These are phyloP conservation scores for Cyphomyrus discorhynchus DNA, from an alignment of 2,113 vertebrate genomes.

Conservation along the genomic window DNA sequence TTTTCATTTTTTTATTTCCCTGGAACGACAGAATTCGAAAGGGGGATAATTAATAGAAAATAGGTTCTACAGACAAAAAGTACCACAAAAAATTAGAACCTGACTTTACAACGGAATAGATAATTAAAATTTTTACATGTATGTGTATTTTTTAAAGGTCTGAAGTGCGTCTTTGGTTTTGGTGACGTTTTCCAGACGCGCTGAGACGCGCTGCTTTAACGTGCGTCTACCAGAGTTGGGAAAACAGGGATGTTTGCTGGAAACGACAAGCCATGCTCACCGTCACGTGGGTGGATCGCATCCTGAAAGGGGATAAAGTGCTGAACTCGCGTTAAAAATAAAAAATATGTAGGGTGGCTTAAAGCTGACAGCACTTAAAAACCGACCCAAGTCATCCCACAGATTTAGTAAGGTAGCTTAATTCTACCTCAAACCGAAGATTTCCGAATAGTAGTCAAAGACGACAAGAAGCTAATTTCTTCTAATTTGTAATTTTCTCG, in stretches of 20 bases:
- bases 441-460: neutral
- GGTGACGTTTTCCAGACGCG: slow-evolving; percentile 4
- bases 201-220: too few species aligned
- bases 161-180: neutral
- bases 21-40: neutral
- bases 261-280: neutral
- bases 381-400: neutral
- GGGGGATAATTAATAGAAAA: neutral
- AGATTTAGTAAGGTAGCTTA: neutral
- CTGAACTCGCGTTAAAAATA: neutral
- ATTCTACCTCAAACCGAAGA: neutral
- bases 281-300: neutral
- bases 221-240: neutral
- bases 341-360: neutral
- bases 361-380: neutral
- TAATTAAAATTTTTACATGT: neutral
- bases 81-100: neutral
- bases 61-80: neutral
- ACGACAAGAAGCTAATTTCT: neutral
- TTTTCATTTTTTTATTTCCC: neutral
- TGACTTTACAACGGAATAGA: neutral
- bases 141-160: neutral
- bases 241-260: slow-evolving; percentile 12
- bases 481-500: neutral
- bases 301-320: neutral